Percentiles rank a stretch among this genome's conserved stretches.
Evolutionary conservation across 2,113 vertebrate genomes (phyloP).

Genomic region (Pipra filicauda): DNA sequence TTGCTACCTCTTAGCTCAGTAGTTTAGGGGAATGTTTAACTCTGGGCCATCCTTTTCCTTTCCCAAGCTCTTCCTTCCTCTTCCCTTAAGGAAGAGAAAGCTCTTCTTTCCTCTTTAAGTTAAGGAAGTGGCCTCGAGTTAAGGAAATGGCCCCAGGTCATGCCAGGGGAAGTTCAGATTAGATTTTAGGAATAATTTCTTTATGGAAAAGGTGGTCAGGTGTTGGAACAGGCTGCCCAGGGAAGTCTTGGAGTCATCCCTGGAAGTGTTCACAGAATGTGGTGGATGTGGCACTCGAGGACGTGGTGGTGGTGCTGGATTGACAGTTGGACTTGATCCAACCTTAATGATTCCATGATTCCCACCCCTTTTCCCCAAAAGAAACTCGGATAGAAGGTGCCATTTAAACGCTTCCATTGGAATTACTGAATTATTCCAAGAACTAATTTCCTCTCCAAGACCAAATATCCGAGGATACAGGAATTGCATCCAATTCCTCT

Average conservation of each 20-base stretch:
- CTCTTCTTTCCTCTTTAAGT: neutral
- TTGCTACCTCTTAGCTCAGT: neutral
- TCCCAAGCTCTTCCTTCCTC: accelerated
- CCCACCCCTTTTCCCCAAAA: neutral
- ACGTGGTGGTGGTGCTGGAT: neutral
- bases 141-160: neutral
- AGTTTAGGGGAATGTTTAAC: neutral
- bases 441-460: neutral
- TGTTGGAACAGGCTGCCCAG: neutral
- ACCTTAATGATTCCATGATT: accelerated
- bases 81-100: neutral
- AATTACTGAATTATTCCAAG: neutral
- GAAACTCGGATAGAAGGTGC: neutral
- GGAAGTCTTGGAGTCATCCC: neutral
- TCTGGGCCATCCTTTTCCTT: accelerated
- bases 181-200: neutral
- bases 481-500: neutral
- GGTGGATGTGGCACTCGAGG: neutral
- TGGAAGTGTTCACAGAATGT: accelerated
- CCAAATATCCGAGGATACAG: neutral
- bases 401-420: neutral
- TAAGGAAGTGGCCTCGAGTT: neutral
- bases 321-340: neutral
- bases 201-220: neutral
- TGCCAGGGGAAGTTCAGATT: neutral